Percentiles rank a stretch among this genome's conserved stretches.
Evolutionary conservation across 2,888 invertebrate species (phyloP).

Genomic region (Dione juno): DNA sequence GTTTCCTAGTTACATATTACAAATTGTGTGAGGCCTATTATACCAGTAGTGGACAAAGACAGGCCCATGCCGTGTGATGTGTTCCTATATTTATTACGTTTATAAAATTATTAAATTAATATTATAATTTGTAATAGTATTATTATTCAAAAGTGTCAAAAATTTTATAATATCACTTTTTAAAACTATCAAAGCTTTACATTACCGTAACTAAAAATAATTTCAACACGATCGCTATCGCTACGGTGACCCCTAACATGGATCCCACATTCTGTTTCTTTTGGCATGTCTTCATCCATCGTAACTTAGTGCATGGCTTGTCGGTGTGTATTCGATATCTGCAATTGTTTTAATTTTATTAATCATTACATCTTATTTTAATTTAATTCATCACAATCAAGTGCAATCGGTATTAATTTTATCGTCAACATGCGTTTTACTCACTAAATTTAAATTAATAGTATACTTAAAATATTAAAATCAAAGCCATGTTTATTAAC

Average conservation of each 20-base stretch:
- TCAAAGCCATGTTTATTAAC: too few species aligned
- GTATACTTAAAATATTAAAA: background rate
- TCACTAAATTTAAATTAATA: background rate
- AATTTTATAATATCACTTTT: background rate
- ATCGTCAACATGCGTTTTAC: background rate
- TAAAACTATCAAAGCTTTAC: background rate
- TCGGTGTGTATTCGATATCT: slow-evolving; percentile 35
- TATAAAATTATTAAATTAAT: too few species aligned
- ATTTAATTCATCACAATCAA: background rate
- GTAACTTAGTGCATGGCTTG: slow-evolving; percentile 43
- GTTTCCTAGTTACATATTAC: too few species aligned
- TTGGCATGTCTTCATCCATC: slow-evolving; percentile 43
- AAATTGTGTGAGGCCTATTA: too few species aligned
- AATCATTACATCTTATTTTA: background rate
- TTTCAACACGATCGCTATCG: slow-evolving; percentile 27
- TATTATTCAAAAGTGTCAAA: too few species aligned
- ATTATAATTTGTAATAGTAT: too few species aligned
- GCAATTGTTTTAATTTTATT: slow-evolving; percentile 25
- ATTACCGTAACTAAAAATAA: background rate
- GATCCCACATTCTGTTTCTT: slow-evolving; percentile 27
- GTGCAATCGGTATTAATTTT: background rate
- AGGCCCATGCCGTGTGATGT: too few species aligned
- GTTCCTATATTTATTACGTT: too few species aligned
- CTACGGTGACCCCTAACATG: slow-evolving; percentile 14
- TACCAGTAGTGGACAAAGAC: too few species aligned